phyloP scores from a whole-genome alignment of 2,797 vertebrate species.

The Sebastes hubbsi region DNA sequence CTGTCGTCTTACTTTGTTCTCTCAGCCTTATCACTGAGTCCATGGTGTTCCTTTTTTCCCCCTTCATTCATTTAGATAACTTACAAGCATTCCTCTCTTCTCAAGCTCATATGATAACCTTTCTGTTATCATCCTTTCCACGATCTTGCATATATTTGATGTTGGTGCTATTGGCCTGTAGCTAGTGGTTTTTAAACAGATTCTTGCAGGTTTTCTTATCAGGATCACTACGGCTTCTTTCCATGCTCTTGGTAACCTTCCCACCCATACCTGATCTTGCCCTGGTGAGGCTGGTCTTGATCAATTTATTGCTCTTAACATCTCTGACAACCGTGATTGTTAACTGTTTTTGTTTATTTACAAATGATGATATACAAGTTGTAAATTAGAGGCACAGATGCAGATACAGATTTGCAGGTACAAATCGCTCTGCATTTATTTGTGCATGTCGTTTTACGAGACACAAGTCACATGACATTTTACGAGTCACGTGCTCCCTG shows the following conservation, averaged over 20 bases:
- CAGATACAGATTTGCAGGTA: too few relatives aligned
- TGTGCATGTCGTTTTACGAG: too few relatives aligned
- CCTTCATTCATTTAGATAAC: neutral
- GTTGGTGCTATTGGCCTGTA: neutral
- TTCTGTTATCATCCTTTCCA: neutral
- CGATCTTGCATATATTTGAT: neutral
- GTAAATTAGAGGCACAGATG: too few relatives aligned
- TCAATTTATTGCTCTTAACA: neutral
- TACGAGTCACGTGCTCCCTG: too few relatives aligned
- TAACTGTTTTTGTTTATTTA: too few relatives aligned
- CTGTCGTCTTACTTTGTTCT: neutral
- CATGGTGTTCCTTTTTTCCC: neutral
- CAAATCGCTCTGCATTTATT: too few relatives aligned
- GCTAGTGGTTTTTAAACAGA: neutral
- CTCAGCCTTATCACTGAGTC: neutral
- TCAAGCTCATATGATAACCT: neutral
- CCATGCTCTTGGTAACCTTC: neutral
- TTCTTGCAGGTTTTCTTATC: neutral
- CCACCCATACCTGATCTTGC: neutral
- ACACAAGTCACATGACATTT: too few relatives aligned
- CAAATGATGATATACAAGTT: too few relatives aligned
- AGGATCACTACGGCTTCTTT: neutral
- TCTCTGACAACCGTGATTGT: neutral
- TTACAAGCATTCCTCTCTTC: neutral
- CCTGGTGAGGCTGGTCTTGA: neutral